Conservation (phyloP, 2,797 vertebrate genomes). For the Phaenicophaeus curvirostris region DNA sequence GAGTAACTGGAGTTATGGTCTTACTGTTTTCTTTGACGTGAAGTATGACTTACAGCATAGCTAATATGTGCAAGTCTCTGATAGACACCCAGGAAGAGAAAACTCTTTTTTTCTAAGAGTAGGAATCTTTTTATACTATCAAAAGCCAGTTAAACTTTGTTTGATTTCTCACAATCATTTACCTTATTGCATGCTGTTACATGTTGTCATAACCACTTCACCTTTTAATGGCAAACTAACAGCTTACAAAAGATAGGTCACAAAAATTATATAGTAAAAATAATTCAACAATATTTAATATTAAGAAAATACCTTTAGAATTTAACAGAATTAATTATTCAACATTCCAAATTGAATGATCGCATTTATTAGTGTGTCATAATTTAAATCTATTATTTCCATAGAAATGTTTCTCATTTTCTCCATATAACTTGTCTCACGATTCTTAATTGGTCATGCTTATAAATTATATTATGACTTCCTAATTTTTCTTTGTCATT, state of each 20-base stretch:
- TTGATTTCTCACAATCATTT: not conserved
- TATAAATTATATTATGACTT: not conserved
- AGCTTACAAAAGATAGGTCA: not conserved
- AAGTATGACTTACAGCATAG: not conserved
- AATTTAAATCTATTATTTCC: constrained; percentile 24
- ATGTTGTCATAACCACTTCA: not conserved
- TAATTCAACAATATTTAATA: not conserved
- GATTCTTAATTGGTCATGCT: not conserved
- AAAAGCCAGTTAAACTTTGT: not conserved
- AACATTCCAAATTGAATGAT: constrained; percentile 21
- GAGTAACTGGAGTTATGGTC: not conserved
- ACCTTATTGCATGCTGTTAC: not conserved
- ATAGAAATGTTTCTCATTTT: not conserved
- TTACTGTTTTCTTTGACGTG: not conserved
- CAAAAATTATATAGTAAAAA: constrained; percentile 6
- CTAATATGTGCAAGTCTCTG: not conserved
- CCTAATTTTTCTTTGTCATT: not conserved
- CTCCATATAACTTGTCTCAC: not conserved
- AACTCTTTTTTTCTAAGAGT: not conserved
- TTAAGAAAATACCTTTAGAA: not conserved
- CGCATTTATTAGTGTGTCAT: constrained; percentile 18
- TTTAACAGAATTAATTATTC: constrained; percentile 26
- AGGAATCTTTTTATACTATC: not conserved
- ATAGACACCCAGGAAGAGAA: not conserved
- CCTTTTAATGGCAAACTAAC: not conserved